These are phyloP conservation scores for Neofelis nebulosa DNA, from an alignment of 2,113 vertebrate genomes.

Conservation along the genomic window DNA sequence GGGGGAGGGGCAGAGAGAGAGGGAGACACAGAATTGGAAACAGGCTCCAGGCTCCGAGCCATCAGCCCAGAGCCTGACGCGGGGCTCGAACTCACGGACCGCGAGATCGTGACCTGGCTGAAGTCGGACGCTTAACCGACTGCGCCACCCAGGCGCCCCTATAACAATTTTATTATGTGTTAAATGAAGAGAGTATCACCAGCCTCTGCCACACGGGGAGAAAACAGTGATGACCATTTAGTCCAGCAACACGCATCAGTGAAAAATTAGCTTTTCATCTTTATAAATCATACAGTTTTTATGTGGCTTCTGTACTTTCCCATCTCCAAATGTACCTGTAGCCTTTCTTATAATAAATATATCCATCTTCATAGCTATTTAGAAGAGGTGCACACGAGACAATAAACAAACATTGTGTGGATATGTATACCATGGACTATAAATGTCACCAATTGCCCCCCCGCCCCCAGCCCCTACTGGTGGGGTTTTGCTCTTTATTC, in stretches of 20 bases:
- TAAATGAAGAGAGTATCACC: conserved; percentile 15
- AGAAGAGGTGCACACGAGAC: neutral
- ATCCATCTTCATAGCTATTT: conserved; percentile 28
- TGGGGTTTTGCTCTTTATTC: neutral
- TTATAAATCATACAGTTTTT: conserved; percentile 26
- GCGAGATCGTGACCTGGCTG: no score
- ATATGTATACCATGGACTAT: neutral
- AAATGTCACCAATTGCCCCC: neutral
- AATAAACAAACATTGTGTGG: neutral
- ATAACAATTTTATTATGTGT: conserved; percentile 56
- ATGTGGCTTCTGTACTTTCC: neutral
- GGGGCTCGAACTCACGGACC: no score
- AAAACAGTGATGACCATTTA: neutral
- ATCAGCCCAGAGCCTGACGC: no score
- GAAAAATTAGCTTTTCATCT: conserved; percentile 33
- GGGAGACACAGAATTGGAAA: no score
- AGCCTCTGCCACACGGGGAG: neutral
- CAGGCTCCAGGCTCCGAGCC: no score
- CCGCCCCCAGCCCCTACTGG: neutral
- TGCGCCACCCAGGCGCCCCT: no score
- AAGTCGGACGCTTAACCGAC: no score
- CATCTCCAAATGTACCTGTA: neutral
- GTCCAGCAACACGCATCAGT: neutral
- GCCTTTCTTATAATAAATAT: conserved; percentile 1
- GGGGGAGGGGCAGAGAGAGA: no score